Evolutionary conservation across 1,140 invertebrate species (phyloP), one percentile per base, ranked within the genome.

Genomic region (Sogatella furcifera): DNA sequence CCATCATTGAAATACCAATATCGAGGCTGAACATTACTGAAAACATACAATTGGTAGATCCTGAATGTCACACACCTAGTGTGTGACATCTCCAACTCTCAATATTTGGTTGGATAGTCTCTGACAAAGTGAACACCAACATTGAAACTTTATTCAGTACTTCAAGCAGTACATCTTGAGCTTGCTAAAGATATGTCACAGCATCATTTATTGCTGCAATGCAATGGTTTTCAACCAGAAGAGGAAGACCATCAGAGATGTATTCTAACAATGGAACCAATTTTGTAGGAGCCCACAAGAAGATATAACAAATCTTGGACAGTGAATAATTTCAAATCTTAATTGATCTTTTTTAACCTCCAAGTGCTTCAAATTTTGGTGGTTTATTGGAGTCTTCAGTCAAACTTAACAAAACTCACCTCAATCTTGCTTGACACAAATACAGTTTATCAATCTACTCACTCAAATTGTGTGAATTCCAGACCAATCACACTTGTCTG

Each of bases 401-500:
- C 8, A 68, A 66, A 66, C 64, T 58, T 21, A 59, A 65, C 0
- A 72, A 72, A 61, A 62, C 59, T 59, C 71, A 72, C 59, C 44
- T 73, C 13, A 57, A 56, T 31, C 59, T 67, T 52, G 62, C 34
- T 63, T 74, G 8, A 73, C 68, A 8, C 68, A 68, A 31, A 66
- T 69, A 63, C 64, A 73, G 46, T 55, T 74, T 10, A 57, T 56
- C 3, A 71, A 70, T 4, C 59, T 49, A 72, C 21, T 38, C 2
- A 65, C 62, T 41, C 69, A 71, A 58, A 62, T 72, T 56, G 68
- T 41, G 59, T 74, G 5, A 76, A 76, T 64, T 73, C 69, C 17
- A 66, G 72, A 34, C 72, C 71, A n/a, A 31, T 75, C n/a, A 70
- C 65, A 31, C 67, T 71, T 75, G 2, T 67, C 68, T 10, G 58